Base-by-base conservation (phyloP, 2,113 vertebrate species). In the Clarias magur region DNA sequence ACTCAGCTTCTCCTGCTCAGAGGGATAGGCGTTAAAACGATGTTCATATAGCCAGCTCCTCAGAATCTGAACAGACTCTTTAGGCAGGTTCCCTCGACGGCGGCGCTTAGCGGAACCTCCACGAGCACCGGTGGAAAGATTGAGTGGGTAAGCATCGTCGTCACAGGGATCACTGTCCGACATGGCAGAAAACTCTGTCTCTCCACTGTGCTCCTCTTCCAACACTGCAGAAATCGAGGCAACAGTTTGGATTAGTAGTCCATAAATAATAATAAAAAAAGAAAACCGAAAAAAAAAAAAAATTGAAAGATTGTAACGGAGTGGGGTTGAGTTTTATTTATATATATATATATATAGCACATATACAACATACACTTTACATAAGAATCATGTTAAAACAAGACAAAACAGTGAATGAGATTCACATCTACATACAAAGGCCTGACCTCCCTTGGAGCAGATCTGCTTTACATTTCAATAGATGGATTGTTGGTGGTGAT, bases 21-120 rank as follows among this genome's bases (percentile, higher is more conserved):
- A 99, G 0, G 98, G 98, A 89, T 99, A 99, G 59, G 98, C 98
- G 0, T 99, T 99, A 93, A 97, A 98, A 86, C 98, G 96, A 86
- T 99, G 97, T 87, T 98, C 94, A 1, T 97, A 99, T 48, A 99
- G 95, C 98, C 98, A 99, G 93, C 96, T 96, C 21, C 97, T 95
- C 13, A 99, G 97, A 88, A 97, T 97, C 93, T 97, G 96, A 89
- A 99, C 98, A 0, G 98, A 96, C 89, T 98, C 97, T 90, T 99
- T 99, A n/a, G 98, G 98, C 60, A 99, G 95, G 86, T 99, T 99
- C 78, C 97, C 97, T 21, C 98, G 95, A 88, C 97, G 96, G 90
- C 97, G 98, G 82, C 97, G 97, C 93, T 99, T 99, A 88, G 92
- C 93, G 0, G 94, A 82, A 84, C 83, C 91, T 68, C 93, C 94